phyloP scores from a whole-genome alignment of 2,888 invertebrate species.

The Blastobasis lacticolella region DNA sequence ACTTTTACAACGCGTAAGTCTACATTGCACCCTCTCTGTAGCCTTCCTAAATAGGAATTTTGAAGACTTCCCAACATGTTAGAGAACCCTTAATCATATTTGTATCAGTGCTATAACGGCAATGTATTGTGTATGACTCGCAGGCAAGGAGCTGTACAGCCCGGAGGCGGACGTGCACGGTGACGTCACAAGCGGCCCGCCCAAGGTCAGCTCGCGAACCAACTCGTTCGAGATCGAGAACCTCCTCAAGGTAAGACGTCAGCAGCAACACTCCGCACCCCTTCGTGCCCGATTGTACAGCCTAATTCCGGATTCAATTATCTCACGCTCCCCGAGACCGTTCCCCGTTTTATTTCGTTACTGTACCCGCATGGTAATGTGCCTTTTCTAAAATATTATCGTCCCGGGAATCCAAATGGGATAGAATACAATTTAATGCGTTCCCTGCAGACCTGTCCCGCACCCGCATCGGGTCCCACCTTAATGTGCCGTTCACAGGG shows the following conservation, averaged over 20 bases:
- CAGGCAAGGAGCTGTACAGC: conserved; percentile 84
- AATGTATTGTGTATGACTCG: not conserved
- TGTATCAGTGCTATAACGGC: too few species aligned
- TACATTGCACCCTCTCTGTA: too few species aligned
- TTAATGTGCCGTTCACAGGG: conserved; percentile 16
- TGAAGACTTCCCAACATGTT: too few species aligned
- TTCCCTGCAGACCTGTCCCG: conserved; percentile 27
- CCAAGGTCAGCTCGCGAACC: conserved; percentile 85
- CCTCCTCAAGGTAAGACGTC: conserved; percentile 81
- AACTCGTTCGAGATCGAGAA: conserved; percentile 97
- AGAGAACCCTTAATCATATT: too few species aligned
- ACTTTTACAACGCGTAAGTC: too few species aligned
- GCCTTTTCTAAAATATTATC: conserved; percentile 44
- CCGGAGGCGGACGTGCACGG: conserved; percentile 71
- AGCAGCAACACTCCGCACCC: conserved; percentile 19
- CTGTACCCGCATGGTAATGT: conserved; percentile 45
- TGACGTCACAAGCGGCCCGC: conserved; percentile 46
- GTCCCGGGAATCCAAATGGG: conserved; percentile 16
- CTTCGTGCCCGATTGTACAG: conserved; percentile 30
- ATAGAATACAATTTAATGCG: conserved; percentile 19
- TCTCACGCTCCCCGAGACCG: conserved; percentile 30
- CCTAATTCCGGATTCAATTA: conserved; percentile 44
- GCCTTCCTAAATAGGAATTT: too few species aligned
- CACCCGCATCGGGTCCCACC: conserved; percentile 25
- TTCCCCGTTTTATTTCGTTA: conserved; percentile 41